phyloP scores from a whole-genome alignment of 2,888 invertebrate species.

The Agrochola macilenta region DNA sequence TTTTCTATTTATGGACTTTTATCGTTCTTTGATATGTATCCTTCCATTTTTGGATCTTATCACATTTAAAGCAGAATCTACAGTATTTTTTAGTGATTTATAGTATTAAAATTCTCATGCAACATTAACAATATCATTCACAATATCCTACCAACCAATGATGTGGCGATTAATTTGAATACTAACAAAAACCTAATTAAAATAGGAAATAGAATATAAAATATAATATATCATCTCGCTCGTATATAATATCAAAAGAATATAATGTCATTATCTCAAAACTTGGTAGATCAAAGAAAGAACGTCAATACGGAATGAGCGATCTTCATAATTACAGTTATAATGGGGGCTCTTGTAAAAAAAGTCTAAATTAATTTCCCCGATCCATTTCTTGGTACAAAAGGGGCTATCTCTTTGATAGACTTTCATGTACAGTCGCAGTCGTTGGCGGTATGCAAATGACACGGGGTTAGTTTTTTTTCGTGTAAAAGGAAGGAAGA shows the following conservation, averaged over 20 bases:
- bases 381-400: constrained; percentile 82
- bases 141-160: constrained; percentile 21
- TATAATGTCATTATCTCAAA: constrained; percentile 84
- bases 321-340: constrained; percentile 70
- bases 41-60: neutral
- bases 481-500: constrained; percentile 36
- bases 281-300: constrained; percentile 80
- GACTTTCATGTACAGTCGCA: constrained; percentile 75
- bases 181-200: constrained; percentile 66
- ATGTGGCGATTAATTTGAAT: constrained; percentile 47
- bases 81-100: neutral
- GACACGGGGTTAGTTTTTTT: constrained; percentile 55
- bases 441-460: constrained; percentile 65
- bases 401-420: constrained; percentile 84
- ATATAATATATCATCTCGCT: constrained; percentile 70
- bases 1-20: neutral
- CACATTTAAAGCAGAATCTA: neutral
- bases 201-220: constrained; percentile 69
- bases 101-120: constrained; percentile 6
- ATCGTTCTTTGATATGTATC: neutral
- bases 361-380: constrained; percentile 88
- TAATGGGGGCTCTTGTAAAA: constrained; percentile 70
- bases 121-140: constrained; percentile 33
- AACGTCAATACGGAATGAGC: constrained; percentile 81
- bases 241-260: constrained; percentile 83